Evolutionary conservation across 2,113 vertebrate species (phyloP).

Genomic region (Ailurus styani): DNA sequence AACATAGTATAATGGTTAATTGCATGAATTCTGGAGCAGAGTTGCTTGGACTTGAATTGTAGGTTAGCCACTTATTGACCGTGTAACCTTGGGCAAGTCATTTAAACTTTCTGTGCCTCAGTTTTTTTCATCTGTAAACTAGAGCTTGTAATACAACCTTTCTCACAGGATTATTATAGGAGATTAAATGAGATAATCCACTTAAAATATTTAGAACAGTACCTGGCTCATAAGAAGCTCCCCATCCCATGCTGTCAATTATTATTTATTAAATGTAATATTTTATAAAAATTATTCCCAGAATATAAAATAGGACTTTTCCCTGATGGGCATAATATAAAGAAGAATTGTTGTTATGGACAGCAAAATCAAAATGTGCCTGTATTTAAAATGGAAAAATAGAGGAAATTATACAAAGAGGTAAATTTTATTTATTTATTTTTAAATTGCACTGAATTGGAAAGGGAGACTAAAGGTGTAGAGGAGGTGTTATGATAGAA

Average conservation of each 20-base stretch:
- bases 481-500: not conserved
- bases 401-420: not conserved
- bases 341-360: not conserved
- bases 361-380: not conserved
- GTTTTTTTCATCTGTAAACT: not conserved
- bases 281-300: not conserved
- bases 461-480: not conserved
- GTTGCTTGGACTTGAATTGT: not conserved
- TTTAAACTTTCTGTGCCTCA: not conserved
- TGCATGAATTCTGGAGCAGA: not conserved
- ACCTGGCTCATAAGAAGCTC: not conserved
- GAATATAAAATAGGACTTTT: not conserved
- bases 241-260: not conserved
- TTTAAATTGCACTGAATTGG: not conserved
- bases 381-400: not conserved
- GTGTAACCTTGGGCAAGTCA: not conserved
- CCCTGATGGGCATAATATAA: not conserved
- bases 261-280: constrained; percentile 6
- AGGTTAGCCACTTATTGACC: not conserved
- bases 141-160: not conserved
- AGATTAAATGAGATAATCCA: not conserved
- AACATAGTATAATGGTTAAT: not conserved
- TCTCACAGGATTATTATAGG: not conserved
- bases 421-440: not conserved
- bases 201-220: not conserved